Conservation (phyloP, 2,113 vertebrate species). For the Dolichotis patagonum region DNA sequence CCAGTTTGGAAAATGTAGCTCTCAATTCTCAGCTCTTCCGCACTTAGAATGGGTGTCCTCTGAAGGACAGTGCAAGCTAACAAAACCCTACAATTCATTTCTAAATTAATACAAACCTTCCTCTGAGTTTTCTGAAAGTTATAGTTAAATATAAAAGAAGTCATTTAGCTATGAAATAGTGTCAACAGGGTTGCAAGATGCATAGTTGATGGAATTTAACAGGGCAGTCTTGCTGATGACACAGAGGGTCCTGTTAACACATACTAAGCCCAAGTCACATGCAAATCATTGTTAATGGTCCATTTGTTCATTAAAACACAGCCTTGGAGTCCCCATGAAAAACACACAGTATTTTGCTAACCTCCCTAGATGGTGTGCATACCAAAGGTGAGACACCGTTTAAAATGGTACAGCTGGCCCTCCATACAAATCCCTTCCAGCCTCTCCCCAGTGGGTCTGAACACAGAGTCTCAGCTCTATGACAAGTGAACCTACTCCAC, state of each 20-base stretch:
- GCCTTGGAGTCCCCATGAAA: neutral
- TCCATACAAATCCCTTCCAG: neutral
- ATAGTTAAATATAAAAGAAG: neutral
- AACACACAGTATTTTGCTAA: too few relatives aligned
- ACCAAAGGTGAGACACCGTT: neutral
- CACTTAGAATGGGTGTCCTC: accelerated
- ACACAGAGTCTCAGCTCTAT: neutral
- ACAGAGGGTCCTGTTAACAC: neutral
- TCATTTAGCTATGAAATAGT: neutral
- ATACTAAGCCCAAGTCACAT: neutral
- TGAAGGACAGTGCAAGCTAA: too few relatives aligned
- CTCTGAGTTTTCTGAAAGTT: neutral
- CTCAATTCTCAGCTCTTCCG: neutral
- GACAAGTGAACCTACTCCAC: neutral
- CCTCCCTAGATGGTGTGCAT: neutral
- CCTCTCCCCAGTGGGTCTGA: neutral
- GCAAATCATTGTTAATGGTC: neutral
- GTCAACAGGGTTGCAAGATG: neutral
- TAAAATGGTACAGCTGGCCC: neutral
- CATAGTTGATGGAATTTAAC: neutral
- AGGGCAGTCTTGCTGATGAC: neutral
- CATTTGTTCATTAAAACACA: neutral
- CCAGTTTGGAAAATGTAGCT: neutral
- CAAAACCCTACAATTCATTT: neutral
- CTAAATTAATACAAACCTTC: neutral